Evolutionary conservation across 1,140 invertebrate genomes (phyloP).

Genomic region (Stegodyphus dumicola): DNA sequence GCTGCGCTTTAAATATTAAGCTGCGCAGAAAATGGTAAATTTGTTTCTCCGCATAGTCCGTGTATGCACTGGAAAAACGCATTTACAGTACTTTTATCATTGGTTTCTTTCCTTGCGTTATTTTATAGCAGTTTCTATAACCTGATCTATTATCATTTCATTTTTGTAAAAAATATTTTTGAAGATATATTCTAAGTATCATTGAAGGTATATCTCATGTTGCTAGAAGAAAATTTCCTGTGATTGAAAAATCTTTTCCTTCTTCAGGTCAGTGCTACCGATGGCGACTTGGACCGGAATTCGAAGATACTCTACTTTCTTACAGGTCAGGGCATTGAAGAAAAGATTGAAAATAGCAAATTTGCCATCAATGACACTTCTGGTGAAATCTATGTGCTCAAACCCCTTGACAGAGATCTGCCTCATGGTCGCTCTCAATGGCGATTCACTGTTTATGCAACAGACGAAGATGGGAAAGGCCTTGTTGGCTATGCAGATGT

Average conservation of each 20-base stretch:
- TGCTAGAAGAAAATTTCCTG: no score
- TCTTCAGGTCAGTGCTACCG: slow-evolving; percentile 88
- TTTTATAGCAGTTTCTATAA: no score
- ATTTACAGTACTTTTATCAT: no score
- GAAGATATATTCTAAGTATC: no score
- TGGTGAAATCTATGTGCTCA: slow-evolving; percentile 84
- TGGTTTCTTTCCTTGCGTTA: no score
- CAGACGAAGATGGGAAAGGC: slow-evolving; percentile 95
- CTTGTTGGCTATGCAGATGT: slow-evolving; percentile 98
- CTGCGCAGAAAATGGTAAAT: no score
- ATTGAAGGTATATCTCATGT: no score
- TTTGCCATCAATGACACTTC: slow-evolving; percentile 95
- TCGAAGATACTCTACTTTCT: slow-evolving; percentile 97
- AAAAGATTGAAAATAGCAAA: slow-evolving; percentile 92
- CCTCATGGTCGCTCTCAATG: slow-evolving; percentile 95
- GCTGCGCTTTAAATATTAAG: no score
- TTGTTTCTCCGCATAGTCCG: no score
- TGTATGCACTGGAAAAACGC: no score
- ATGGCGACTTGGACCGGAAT: slow-evolving; percentile 92
- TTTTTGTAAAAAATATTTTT: no score
- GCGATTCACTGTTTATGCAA: slow-evolving; percentile 97
- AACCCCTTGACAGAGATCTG: slow-evolving; percentile 95
- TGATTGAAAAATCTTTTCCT: background rate
- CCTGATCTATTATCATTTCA: no score
- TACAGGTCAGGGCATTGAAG: slow-evolving; percentile 93